These are phyloP conservation scores for Hypotaenidia philippensis DNA, from an alignment of 2,797 vertebrate genomes.

Conservation along the genomic window DNA sequence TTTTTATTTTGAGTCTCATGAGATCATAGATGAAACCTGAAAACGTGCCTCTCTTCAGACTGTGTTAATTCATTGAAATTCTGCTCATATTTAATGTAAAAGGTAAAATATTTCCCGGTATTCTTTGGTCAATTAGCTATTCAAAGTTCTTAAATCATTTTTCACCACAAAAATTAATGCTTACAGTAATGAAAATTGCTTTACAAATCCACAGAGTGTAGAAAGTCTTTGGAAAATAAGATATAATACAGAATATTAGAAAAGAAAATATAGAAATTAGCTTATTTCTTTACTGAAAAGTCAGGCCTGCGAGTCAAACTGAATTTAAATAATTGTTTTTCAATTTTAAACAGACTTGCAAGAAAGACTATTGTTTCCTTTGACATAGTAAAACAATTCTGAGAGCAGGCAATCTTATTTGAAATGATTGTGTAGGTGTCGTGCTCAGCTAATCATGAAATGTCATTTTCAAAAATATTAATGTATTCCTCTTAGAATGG, in stretches of 20 bases:
- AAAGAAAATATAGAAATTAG: slow-evolving; percentile 5
- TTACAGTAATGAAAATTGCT: slow-evolving; percentile 7
- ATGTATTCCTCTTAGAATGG: slow-evolving; percentile 40
- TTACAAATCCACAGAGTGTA: background rate
- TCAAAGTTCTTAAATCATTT: background rate
- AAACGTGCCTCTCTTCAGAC: background rate
- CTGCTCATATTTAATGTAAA: slow-evolving; percentile 10
- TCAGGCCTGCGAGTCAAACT: slow-evolving; percentile 19
- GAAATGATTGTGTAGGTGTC: slow-evolving; percentile 56
- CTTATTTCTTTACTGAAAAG: slow-evolving; percentile 22
- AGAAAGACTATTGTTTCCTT: slow-evolving; percentile 49
- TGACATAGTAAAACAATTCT: slow-evolving; percentile 61
- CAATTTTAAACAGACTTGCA: slow-evolving; percentile 22
- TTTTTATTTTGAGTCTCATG: background rate
- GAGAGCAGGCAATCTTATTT: slow-evolving; percentile 54
- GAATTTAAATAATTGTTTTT: slow-evolving; percentile 64
- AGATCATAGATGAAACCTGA: background rate
- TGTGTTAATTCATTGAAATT: background rate
- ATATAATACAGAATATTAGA: background rate
- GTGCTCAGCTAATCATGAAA: slow-evolving; percentile 70
- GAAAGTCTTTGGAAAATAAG: slow-evolving; percentile 41
- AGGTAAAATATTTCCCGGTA: background rate
- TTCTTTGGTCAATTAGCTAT: slow-evolving; percentile 19
- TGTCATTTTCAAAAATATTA: slow-evolving; percentile 63
- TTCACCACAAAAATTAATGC: background rate